Percentiles rank a stretch among this genome's conserved stretches.
Conservation (phyloP, 1,140 invertebrate species). For the Episyrphus balteatus region DNA sequence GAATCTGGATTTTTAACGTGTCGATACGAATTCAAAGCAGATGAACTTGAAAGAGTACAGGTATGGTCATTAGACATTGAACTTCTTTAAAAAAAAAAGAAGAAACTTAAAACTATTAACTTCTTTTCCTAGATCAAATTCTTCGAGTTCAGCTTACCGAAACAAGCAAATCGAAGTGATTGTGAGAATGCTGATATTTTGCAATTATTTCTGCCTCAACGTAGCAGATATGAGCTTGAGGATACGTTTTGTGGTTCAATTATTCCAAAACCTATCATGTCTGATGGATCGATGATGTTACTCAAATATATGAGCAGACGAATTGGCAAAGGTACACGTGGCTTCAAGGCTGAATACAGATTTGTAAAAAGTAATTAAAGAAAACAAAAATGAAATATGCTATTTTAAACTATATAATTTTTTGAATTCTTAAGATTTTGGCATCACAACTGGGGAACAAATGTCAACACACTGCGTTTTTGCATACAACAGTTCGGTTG, state of each 20-base stretch:
- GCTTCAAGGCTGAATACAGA: conserved; percentile 76
- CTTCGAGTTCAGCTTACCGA: conserved; percentile 29
- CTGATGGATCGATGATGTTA: conserved; percentile 68
- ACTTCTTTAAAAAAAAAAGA: too few relatives aligned
- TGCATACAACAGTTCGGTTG: conserved; percentile 66
- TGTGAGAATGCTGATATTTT: conserved; percentile 25
- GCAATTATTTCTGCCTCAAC: conserved; percentile 18
- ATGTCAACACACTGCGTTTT: conserved; percentile 70
- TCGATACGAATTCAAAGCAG: conserved; percentile 72
- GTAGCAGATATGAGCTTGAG: conserved; percentile 39
- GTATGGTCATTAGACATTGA: conserved; percentile 71
- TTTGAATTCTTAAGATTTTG: conserved; percentile 41
- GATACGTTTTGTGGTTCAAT: conserved; percentile 72
- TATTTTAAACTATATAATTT: too few relatives aligned
- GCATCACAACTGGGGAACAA: conserved; percentile 66
- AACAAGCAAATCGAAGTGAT: conserved; percentile 17
- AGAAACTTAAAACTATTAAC: background rate
- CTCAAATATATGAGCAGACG: conserved; percentile 67
- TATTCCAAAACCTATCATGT: conserved; percentile 76
- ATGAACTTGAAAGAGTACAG: conserved; percentile 67
- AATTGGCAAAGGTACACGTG: conserved; percentile 59
- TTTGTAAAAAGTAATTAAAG: conserved; percentile 71
- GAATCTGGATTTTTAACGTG: conserved; percentile 65
- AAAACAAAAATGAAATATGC: background rate
- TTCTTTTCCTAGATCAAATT: conserved; percentile 22